Evolutionary conservation across 2,113 vertebrate genomes (phyloP).

Genomic region (Sylvicapra grimmia): DNA sequence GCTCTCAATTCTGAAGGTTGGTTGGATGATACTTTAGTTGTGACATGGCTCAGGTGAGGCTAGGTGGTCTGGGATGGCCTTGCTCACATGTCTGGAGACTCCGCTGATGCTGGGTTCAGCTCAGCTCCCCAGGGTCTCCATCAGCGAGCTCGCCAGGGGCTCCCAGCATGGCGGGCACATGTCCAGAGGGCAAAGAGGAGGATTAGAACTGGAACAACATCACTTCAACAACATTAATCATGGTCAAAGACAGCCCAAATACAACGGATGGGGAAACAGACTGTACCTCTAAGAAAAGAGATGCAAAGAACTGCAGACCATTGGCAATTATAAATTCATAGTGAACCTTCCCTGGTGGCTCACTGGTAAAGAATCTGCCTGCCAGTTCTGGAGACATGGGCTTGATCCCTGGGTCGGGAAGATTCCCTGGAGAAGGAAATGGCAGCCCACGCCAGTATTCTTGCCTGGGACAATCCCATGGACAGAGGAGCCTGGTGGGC

Average conservation of each 20-base stretch:
- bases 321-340: background rate
- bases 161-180: background rate
- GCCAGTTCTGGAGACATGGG: background rate
- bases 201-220: background rate
- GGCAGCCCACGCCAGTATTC: background rate
- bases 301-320: background rate
- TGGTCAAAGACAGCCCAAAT: background rate
- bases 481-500: background rate
- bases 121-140: background rate
- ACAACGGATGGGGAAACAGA: background rate
- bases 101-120: background rate
- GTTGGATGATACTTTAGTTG: background rate
- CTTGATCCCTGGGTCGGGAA: background rate
- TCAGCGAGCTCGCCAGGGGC: fast-evolving
- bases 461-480: background rate
- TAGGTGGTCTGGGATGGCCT: background rate
- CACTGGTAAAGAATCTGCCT: background rate
- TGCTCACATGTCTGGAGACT: background rate
- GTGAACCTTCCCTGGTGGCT: background rate
- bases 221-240: background rate
- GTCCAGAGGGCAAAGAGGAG: background rate
- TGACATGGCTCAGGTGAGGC: background rate
- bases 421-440: background rate
- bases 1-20: background rate
- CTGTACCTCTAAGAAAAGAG: background rate